phyloP scores from a whole-genome alignment of 2,888 invertebrate species.

The Orgyia antiqua region DNA sequence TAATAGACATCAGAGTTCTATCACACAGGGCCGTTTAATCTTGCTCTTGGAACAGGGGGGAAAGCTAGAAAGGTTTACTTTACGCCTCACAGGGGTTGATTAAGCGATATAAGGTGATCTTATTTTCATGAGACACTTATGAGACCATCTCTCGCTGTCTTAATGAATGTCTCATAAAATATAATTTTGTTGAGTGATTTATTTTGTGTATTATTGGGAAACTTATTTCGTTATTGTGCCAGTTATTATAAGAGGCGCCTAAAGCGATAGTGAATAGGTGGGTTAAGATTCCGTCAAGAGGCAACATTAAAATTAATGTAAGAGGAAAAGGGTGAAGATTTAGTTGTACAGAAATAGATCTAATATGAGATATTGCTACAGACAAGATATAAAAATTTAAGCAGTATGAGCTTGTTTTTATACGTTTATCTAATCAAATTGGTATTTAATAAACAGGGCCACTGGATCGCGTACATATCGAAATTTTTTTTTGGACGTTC shows the following conservation, averaged over 20 bases:
- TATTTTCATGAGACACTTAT: conserved; percentile 50
- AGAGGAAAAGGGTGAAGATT: neutral
- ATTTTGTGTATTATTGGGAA: conserved; percentile 9
- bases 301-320: neutral
- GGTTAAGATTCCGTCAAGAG: neutral
- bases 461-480: too few relatives aligned
- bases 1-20: conserved; percentile 51
- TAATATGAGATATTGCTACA: too few relatives aligned
- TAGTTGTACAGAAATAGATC: too few relatives aligned
- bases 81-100: conserved; percentile 50
- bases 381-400: too few relatives aligned
- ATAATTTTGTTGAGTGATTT: conserved; percentile 32
- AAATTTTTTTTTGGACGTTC: too few relatives aligned
- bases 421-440: too few relatives aligned
- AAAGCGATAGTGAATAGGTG: neutral
- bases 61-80: conserved; percentile 49
- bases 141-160: conserved; percentile 35
- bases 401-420: too few relatives aligned
- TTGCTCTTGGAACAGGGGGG: conserved; percentile 59
- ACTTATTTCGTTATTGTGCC: neutral
- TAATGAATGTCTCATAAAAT: conserved; percentile 43
- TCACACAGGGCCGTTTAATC: conserved; percentile 67
- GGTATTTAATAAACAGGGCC: too few relatives aligned
- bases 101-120: conserved; percentile 56
- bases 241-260: neutral